Conservation (phyloP, 2,113 vertebrate genomes). For the Herpailurus yagouaroundi region DNA sequence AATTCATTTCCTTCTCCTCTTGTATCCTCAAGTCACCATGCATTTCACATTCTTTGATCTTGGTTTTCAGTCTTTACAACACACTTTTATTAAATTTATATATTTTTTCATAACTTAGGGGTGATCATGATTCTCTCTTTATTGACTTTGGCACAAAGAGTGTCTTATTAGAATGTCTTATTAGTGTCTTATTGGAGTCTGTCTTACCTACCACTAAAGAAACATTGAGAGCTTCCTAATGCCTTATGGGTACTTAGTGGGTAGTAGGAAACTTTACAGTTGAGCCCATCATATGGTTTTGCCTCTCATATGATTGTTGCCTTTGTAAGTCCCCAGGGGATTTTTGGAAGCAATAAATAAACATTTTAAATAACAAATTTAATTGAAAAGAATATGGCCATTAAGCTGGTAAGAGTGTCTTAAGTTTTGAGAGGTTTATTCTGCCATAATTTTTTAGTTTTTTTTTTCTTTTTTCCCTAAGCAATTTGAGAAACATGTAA, state of each 20-base stretch:
- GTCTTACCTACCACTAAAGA: neutral
- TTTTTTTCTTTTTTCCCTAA: neutral
- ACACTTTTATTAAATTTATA: neutral
- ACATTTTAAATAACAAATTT: neutral
- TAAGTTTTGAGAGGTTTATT: neutral
- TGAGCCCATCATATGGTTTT: neutral
- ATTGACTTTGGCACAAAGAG: neutral
- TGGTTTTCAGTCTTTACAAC: neutral
- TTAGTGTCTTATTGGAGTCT: neutral
- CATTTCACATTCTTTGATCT: neutral
- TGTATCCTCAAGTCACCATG: neutral
- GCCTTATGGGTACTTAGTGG: neutral
- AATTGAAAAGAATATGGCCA: neutral
- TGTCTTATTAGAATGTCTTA: too few relatives aligned
- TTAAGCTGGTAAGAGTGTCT: neutral
- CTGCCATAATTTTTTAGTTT: neutral
- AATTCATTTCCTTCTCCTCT: neutral
- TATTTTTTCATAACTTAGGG: neutral
- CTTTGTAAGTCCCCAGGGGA: neutral
- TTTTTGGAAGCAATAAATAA: neutral
- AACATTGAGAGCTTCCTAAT: neutral
- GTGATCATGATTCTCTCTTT: neutral
- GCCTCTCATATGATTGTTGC: neutral
- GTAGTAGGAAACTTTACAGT: neutral
- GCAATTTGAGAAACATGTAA: neutral